Conservation (phyloP, 2,113 vertebrate species). For the Nicator chloris region DNA sequence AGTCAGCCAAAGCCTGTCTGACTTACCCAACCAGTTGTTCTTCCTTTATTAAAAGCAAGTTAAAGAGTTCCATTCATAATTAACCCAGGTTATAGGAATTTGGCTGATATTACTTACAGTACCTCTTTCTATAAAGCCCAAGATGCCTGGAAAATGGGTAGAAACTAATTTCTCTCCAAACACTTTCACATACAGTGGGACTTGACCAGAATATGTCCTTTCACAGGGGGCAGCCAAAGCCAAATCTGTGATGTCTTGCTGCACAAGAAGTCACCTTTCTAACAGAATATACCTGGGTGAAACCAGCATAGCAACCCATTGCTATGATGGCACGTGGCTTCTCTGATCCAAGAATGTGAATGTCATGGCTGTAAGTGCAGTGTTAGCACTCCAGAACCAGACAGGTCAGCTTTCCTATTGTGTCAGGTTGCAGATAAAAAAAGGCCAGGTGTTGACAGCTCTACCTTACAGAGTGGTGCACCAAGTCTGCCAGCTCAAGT, state of each 20-base stretch:
- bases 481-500: background rate
- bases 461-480: background rate
- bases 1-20: background rate
- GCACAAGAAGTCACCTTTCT: background rate
- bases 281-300: background rate
- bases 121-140: background rate
- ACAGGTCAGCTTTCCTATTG: background rate
- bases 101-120: background rate
- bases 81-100: background rate
- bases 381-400: background rate
- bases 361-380: background rate
- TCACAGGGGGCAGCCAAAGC: fast-evolving
- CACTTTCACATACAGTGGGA: background rate
- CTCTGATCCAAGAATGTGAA: background rate
- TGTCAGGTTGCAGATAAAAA: background rate
- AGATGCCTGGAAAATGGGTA: background rate
- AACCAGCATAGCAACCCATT: background rate
- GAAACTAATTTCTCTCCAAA: background rate
- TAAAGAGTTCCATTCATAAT: background rate
- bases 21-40: background rate
- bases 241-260: background rate
- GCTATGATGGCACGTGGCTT: background rate
- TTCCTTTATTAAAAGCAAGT: background rate
- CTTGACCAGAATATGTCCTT: background rate
- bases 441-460: background rate